Percentiles rank a stretch among this genome's conserved stretches.
Evolutionary conservation across 2,888 invertebrate genomes (phyloP).

Genomic region (Noctua janthe): DNA sequence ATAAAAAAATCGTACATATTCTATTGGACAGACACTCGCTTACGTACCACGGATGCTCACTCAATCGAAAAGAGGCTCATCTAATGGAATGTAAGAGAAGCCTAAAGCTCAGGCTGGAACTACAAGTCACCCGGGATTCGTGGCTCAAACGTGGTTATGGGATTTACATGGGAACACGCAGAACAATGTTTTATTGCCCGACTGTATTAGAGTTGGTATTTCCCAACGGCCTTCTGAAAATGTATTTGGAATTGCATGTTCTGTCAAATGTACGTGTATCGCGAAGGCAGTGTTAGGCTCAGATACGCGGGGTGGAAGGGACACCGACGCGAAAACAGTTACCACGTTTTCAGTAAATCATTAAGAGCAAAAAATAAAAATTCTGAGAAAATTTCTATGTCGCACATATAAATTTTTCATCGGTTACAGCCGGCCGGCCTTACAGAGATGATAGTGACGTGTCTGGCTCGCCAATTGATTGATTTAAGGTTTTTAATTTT

Average conservation of each 20-base stretch:
- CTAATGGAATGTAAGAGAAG: conserved; percentile 56
- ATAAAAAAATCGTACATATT: conserved; percentile 36
- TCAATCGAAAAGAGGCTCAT: conserved; percentile 48
- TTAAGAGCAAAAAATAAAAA: too few species aligned
- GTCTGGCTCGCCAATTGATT: too few species aligned
- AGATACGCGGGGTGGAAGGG: conserved; percentile 2
- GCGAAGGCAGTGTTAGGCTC: conserved; percentile 6
- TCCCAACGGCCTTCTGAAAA: conserved; percentile 81
- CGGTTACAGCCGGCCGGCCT: too few species aligned
- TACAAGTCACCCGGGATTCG: conserved; percentile 77
- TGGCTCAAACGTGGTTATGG: conserved; percentile 82
- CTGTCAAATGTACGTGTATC: conserved; percentile 68
- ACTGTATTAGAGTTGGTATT: conserved; percentile 84
- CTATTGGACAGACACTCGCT: conserved; percentile 36
- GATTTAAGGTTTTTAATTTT: too few species aligned
- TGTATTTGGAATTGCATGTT: conserved; percentile 79
- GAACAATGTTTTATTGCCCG: conserved; percentile 84
- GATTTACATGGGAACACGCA: conserved; percentile 85
- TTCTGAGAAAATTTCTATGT: too few species aligned
- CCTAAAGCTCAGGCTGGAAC: conserved; percentile 68
- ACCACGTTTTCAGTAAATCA: too few species aligned
- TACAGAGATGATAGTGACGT: too few species aligned
- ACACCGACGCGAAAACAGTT: too few species aligned
- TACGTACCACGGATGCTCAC: conserved; percentile 30
- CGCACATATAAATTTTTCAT: too few species aligned